phyloP scores from a whole-genome alignment of 2,888 invertebrate genomes.

The Cryptocheilus praepositus region DNA sequence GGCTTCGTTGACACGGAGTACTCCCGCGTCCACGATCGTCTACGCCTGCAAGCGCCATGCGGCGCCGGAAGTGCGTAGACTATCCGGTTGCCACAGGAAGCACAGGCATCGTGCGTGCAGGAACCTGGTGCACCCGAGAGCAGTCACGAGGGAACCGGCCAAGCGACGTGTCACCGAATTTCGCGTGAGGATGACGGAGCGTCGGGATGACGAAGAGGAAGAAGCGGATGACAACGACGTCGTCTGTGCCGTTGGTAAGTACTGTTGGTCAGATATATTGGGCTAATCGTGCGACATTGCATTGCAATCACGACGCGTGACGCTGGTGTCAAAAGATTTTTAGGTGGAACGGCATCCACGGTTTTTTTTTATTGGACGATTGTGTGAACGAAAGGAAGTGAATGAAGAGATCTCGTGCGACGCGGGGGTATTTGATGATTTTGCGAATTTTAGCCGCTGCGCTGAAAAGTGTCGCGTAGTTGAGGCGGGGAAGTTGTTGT shows the following conservation, averaged over 20 bases:
- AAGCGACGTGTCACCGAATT: constrained; percentile 58
- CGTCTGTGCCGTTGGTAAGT: constrained; percentile 48
- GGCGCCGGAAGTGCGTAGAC: constrained; percentile 18
- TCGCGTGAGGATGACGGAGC: constrained; percentile 64
- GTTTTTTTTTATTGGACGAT: too few species aligned
- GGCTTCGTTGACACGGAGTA: constrained; percentile 37
- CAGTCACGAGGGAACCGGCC: constrained; percentile 21
- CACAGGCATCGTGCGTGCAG: constrained; percentile 33
- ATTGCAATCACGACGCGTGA: too few species aligned
- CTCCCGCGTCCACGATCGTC: constrained; percentile 30
- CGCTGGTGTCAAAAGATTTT: too few species aligned
- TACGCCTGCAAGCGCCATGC: constrained; percentile 47
- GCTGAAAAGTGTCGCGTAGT: too few species aligned
- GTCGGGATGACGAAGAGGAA: constrained; percentile 41
- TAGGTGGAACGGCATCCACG: too few species aligned
- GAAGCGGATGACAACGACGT: constrained; percentile 54
- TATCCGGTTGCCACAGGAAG: constrained; percentile 39
- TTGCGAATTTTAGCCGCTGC: too few species aligned
- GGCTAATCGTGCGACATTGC: too few species aligned
- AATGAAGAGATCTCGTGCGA: too few species aligned
- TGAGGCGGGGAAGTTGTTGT: too few species aligned
- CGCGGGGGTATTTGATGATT: too few species aligned
- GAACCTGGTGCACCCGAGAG: constrained; percentile 58
- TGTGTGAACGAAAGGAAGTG: too few species aligned
- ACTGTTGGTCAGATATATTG: neutral